Conservation (phyloP, 2,888 invertebrate species). For the Cryptops parisi region DNA sequence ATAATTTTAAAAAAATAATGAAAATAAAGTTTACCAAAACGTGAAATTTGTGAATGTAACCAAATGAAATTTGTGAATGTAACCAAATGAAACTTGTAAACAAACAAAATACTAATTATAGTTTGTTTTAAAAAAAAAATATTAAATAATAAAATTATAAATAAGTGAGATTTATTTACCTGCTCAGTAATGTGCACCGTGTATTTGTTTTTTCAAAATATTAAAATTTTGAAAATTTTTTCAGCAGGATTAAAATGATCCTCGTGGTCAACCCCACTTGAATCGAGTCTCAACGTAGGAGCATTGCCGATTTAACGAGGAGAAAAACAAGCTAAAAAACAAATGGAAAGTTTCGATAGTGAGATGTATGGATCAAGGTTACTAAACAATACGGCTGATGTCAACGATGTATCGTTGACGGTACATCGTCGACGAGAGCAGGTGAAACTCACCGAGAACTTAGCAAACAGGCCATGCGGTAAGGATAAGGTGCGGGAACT, state of each 20-base stretch:
- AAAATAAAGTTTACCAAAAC: not conserved
- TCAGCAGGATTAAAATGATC: slow-evolving; percentile 13
- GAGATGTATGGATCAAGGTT: no score
- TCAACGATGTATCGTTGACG: no score
- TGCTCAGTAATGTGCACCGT: not conserved
- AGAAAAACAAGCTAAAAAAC: not conserved
- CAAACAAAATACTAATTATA: not conserved
- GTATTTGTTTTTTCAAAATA: not conserved
- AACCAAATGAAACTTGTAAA: not conserved
- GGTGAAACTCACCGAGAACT: no score
- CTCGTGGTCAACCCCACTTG: slow-evolving; percentile 2
- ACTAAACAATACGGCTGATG: no score
- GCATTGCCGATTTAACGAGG: not conserved
- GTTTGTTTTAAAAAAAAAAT: not conserved
- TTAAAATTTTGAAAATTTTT: no score
- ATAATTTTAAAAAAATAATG: not conserved
- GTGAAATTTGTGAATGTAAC: not conserved
- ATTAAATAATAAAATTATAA: not conserved
- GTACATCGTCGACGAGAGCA: no score
- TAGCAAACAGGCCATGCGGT: no score
- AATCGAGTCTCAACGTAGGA: not conserved
- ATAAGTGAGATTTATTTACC: not conserved
- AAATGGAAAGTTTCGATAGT: not conserved
- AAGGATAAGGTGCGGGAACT: no score
- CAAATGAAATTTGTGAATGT: not conserved